phyloP scores from a whole-genome alignment of 2,797 vertebrate genomes.

The Chrosomus eos region DNA sequence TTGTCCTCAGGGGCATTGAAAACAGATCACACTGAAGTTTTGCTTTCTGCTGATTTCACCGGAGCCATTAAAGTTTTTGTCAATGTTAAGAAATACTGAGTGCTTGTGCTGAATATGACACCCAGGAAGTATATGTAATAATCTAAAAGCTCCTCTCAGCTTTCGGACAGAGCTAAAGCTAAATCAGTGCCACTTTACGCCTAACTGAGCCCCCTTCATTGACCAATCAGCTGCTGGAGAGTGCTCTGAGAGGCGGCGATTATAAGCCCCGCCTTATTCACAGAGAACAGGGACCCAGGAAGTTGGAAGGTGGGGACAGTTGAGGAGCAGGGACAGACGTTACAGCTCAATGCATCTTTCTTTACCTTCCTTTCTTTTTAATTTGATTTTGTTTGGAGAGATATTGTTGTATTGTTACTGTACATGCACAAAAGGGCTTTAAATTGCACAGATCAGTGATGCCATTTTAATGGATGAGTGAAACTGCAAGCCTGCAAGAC shows the following conservation, averaged over 20 bases:
- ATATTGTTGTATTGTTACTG: conserved; percentile 4
- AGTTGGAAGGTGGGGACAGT: conserved; percentile 48
- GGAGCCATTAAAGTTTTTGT: conserved; percentile 99
- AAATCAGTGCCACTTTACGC: conserved; percentile 41
- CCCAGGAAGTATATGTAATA: background rate
- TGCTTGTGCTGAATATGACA: conserved; percentile 48
- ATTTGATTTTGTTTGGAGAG: conserved; percentile 11
- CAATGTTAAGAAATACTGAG: conserved; percentile 92
- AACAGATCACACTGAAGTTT: conserved; percentile 94
- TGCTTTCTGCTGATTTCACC: conserved; percentile 97
- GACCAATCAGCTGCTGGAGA: conserved; percentile 60
- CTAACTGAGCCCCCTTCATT: conserved; percentile 40
- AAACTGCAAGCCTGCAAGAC: conserved; percentile 49
- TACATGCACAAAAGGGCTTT: conserved; percentile 40
- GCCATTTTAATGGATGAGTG: conserved; percentile 52
- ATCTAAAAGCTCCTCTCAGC: conserved; percentile 6
- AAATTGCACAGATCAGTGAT: conserved; percentile 40
- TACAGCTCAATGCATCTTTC: conserved; percentile 57
- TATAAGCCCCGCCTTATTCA: conserved; percentile 48
- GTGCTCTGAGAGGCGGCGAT: conserved; percentile 54
- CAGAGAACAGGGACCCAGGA: conserved; percentile 63
- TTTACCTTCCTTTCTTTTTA: conserved; percentile 58
- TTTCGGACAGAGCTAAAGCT: conserved; percentile 12
- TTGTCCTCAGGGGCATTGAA: conserved; percentile 86
- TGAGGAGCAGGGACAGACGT: conserved; percentile 40